A percentile compares a stretch with the other conserved stretches of the same genome.
Conservation (phyloP, 2,888 invertebrate species). For the Lathronympha strigana region DNA sequence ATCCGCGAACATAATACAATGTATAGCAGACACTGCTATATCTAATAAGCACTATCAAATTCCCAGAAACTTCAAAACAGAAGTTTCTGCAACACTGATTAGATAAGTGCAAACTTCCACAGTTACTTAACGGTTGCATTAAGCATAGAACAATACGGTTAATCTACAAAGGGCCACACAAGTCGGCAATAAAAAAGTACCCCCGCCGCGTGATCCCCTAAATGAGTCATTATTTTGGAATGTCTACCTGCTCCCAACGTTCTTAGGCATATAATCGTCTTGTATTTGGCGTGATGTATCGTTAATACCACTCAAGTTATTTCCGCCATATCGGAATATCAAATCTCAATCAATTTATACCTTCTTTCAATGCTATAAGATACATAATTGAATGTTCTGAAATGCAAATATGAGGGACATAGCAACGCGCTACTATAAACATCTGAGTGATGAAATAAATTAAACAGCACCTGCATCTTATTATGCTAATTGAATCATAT, state of each 20-base stretch:
- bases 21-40: neutral
- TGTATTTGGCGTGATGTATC: slow-evolving; percentile 22
- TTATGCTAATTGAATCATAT: slow-evolving; percentile 28
- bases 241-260: slow-evolving; percentile 51
- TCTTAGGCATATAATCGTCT: slow-evolving; percentile 41
- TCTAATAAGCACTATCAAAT: slow-evolving; percentile 13
- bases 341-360: neutral
- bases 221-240: slow-evolving; percentile 67
- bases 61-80: slow-evolving; percentile 16
- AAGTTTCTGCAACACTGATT: slow-evolving; percentile 16
- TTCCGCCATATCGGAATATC: neutral
- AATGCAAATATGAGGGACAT: neutral
- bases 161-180: slow-evolving; percentile 43
- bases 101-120: slow-evolving; percentile 36
- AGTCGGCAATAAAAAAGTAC: slow-evolving; percentile 45
- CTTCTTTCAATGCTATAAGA: neutral
- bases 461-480: slow-evolving; percentile 33
- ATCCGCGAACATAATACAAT: slow-evolving; percentile 3
- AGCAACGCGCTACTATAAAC: neutral
- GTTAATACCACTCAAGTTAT: neutral
- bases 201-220: slow-evolving; percentile 51
- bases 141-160: slow-evolving; percentile 34
- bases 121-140: slow-evolving; percentile 29
- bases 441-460: slow-evolving; percentile 22
- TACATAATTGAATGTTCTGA: neutral